phyloP scores from a whole-genome alignment of 2,888 invertebrate genomes.

The Cosmopolites sordidus region DNA sequence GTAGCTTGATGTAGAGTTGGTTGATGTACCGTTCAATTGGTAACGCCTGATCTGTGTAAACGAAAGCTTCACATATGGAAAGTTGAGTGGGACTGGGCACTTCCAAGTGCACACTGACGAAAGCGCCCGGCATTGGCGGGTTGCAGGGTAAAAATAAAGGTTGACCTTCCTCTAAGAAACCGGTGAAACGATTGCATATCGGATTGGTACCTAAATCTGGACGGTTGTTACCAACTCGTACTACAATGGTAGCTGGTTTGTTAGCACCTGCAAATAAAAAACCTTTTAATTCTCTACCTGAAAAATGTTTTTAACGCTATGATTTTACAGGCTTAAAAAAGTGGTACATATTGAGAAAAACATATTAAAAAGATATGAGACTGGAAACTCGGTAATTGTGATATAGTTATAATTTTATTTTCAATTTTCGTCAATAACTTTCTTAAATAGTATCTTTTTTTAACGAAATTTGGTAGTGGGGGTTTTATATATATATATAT shows the following conservation, averaged over 20 bases:
- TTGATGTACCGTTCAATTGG: slow-evolving; percentile 68
- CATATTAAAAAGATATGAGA: too few species aligned
- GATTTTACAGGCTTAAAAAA: too few species aligned
- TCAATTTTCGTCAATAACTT: too few species aligned
- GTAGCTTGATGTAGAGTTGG: background rate
- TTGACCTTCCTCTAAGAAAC: slow-evolving; percentile 81
- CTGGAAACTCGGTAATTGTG: too few species aligned
- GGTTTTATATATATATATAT: too few species aligned
- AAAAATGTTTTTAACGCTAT: too few species aligned
- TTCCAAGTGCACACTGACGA: slow-evolving; percentile 88
- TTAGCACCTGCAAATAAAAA: slow-evolving; percentile 57
- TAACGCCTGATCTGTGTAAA: slow-evolving; percentile 87
- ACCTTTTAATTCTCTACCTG: too few species aligned
- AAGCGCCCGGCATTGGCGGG: slow-evolving; percentile 92
- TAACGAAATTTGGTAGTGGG: too few species aligned
- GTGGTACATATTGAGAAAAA: too few species aligned
- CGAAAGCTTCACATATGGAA: slow-evolving; percentile 90
- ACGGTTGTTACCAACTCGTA: slow-evolving; percentile 87
- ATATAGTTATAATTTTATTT: too few species aligned
- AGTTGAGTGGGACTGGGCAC: slow-evolving; percentile 68
- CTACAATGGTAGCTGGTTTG: slow-evolving; percentile 79
- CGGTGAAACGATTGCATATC: slow-evolving; percentile 85
- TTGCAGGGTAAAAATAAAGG: slow-evolving; percentile 89
- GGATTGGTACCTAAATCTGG: slow-evolving; percentile 90
- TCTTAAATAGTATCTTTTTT: too few species aligned